phyloP scores from a whole-genome alignment of 2,888 invertebrate genomes.

The Phoenoteleia sp. region DNA sequence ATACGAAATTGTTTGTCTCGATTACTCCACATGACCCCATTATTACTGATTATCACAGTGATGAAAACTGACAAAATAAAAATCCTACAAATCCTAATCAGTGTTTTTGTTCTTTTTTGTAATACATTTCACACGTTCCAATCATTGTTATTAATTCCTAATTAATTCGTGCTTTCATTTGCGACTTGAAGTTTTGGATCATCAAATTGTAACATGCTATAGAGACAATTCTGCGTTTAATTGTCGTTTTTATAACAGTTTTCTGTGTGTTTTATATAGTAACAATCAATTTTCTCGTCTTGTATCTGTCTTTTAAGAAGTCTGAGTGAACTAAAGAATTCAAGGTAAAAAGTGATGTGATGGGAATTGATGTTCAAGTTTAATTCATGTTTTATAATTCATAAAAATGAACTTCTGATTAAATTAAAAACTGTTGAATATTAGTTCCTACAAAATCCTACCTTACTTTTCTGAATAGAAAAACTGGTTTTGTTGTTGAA shows the following conservation, averaged over 20 bases:
- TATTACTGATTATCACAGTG: slow-evolving; percentile 13
- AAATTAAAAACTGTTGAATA: too few species aligned
- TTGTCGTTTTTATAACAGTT: slow-evolving; percentile 31
- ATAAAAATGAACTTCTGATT: too few species aligned
- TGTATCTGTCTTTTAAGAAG: slow-evolving; percentile 31
- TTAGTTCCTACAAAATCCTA: background rate
- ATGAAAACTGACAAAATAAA: slow-evolving; percentile 37
- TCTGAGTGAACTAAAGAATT: background rate
- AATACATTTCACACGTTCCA: slow-evolving; percentile 19
- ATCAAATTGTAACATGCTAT: slow-evolving; percentile 43
- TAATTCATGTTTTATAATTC: too few species aligned
- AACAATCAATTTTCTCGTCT: slow-evolving; percentile 18
- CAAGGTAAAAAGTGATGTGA: background rate
- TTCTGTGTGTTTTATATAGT: slow-evolving; percentile 23
- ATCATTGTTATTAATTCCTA: slow-evolving; percentile 1
- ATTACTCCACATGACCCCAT: slow-evolving; percentile 24
- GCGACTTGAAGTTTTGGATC: slow-evolving; percentile 1
- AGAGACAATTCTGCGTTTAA: slow-evolving; percentile 19
- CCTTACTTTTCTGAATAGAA: background rate
- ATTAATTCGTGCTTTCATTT: slow-evolving; percentile 46
- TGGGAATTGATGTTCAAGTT: background rate
- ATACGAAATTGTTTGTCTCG: slow-evolving; percentile 22
- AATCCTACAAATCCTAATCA: slow-evolving; percentile 36
- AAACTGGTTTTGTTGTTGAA: background rate
- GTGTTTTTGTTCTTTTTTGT: slow-evolving; percentile 50